Percentiles rank a stretch among this genome's conserved stretches.
Conservation (phyloP, 2,888 invertebrate genomes). For the Galeopsomyia nigrocyanea region DNA sequence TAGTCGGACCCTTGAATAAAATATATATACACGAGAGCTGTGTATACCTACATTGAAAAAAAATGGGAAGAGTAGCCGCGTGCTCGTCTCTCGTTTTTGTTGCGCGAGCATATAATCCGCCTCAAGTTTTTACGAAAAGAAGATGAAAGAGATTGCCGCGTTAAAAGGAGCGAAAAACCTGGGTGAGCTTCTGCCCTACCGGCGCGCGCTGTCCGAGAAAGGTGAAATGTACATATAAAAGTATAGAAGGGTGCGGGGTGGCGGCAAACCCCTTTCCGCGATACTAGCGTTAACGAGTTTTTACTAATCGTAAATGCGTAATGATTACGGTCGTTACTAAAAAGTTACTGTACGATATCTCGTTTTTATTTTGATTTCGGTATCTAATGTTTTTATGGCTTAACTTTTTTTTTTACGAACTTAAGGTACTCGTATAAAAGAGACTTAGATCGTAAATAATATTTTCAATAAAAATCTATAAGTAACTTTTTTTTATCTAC, state of each 20-base stretch:
- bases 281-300: constrained; percentile 43
- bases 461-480: no score
- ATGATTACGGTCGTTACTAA: neutral
- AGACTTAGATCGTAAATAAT: no score
- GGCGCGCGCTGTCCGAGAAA: no score
- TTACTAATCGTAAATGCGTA: constrained; percentile 43
- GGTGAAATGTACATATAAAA: no score
- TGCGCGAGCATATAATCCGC: constrained; percentile 36
- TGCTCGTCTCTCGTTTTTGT: constrained; percentile 35
- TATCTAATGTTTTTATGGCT: constrained; percentile 13
- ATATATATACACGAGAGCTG: neutral
- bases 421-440: no score
- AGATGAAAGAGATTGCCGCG: constrained; percentile 45
- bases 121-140: constrained; percentile 44
- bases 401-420: no score
- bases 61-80: constrained; percentile 5
- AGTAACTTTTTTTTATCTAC: no score
- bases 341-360: no score
- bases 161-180: constrained; percentile 22
- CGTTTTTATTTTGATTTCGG: constrained; percentile 41
- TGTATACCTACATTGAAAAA: neutral
- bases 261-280: constrained; percentile 18
- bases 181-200: neutral
- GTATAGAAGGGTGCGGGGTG: neutral
- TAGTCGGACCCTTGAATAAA: constrained; percentile 20